Base-by-base conservation (phyloP, 1,140 invertebrate species). In the Dolichoris vasculosae region DNA sequence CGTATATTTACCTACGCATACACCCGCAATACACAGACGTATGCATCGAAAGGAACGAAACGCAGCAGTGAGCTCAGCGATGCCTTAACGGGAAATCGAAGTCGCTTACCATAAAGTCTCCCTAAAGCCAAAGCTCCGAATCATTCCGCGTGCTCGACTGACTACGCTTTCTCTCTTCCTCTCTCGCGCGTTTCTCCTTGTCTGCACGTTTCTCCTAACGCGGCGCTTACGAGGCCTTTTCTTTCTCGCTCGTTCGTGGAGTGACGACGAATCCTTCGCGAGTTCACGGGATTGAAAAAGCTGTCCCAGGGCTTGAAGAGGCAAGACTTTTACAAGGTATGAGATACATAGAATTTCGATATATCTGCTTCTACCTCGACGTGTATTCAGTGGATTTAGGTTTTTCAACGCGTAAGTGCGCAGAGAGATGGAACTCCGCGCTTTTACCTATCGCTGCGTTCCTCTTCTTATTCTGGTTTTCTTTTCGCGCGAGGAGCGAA, bases 41-140 rank as follows among this genome's bases (percentile, higher is more conserved):
- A n/a, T 2, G 23, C 20, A 38, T 40, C 23, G 3, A 59, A 26
- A 26, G 55, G 55, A 26, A 26, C 4, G 13, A 26, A 26, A 26
- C 20, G 23, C 55, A 26, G 8, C 20, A 51, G 48, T 11, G 35
- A 35, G 23, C 63, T n/a, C 51, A 81, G 38, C 30, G 79, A 67
- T 59, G 84, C 87, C 88, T 90, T 90, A 90, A 90, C 90, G 89
- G 90, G 89, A 90, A 90, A 90, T 90, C 90, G 90, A 90, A 90
- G 86, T 89, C 90, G 88, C 89, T 90, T 90, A 90, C 89, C 90
- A 90, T 90, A 90, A 90, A 90, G 88, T 90, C 85, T 86, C 59
- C 77, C 77, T 40, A 30, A 64, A 80, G 76, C 83, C 38, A 89
- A 90, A 89, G 87, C 90, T 86, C 76, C 85, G 86, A 90, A 89